Percentiles rank a stretch among this genome's conserved stretches.
These are phyloP conservation scores for Anhinga rufa DNA, from an alignment of 2,113 vertebrate species.

Conservation along the genomic window DNA sequence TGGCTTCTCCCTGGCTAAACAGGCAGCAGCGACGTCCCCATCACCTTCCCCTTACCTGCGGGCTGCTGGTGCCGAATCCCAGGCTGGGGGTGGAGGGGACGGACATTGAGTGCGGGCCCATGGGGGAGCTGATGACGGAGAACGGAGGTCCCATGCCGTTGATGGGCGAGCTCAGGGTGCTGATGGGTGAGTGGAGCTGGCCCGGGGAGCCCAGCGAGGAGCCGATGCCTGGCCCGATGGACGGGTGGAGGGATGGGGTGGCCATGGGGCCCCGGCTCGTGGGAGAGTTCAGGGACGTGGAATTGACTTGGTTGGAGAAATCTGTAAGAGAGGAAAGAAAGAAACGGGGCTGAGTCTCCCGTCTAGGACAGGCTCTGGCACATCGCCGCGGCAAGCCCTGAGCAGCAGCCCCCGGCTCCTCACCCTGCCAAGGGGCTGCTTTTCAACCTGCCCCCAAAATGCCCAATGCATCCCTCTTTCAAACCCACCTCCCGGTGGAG, in stretches of 20 bases:
- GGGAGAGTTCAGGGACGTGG: conserved; percentile 85
- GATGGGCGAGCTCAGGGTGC: conserved; percentile 89
- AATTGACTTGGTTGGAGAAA: conserved; percentile 85
- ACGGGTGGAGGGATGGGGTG: conserved; percentile 81
- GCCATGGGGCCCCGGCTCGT: conserved; percentile 88
- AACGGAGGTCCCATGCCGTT: conserved; percentile 95
- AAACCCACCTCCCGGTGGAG: not conserved
- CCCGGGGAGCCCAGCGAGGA: conserved; percentile 83
- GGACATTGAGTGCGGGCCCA: conserved; percentile 90
- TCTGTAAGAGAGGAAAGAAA: conserved; percentile 73
- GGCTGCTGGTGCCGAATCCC: conserved; percentile 90
- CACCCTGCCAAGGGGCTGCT: not conserved
- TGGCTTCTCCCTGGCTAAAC: fast-evolving
- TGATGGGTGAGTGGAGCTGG: conserved; percentile 93
- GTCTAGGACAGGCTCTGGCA: fast-evolving
- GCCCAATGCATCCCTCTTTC: not conserved
- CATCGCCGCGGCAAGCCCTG: not conserved
- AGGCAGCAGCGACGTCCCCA: fast-evolving
- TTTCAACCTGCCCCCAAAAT: not conserved
- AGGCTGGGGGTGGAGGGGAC: conserved; percentile 83
- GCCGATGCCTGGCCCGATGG: conserved; percentile 77
- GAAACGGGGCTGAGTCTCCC: not conserved
- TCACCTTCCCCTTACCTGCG: conserved; percentile 78
- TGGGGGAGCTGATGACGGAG: conserved; percentile 96
- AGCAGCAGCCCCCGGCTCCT: not conserved